Base-by-base conservation (phyloP, 2,888 invertebrate genomes). In the Neria commutata region DNA sequence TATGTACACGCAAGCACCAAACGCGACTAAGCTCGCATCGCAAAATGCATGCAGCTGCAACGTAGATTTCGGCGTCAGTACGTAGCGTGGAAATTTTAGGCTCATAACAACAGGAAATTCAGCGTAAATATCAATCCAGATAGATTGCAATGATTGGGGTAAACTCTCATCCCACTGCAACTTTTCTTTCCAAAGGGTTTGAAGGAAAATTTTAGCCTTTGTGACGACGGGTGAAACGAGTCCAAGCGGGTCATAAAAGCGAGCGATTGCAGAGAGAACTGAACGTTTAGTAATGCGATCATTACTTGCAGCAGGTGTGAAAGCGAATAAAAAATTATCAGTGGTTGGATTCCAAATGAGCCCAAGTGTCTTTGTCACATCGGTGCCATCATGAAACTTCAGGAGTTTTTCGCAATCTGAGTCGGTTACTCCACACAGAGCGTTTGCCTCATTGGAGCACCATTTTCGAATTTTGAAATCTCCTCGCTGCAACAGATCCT, bases 371-470 rank as follows among this genome's bases (percentile, higher is more conserved):
- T 48, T 50, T 14, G 37, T 34, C 3, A 21, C 14, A 3, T 25
- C 37, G 11, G 8, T 40, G 40, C 17, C 29, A 2, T 25, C 25
- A 16, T 48, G 4, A 26, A 48, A 48, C 8, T 48, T 26, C 10
- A 42, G 24, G 33, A 54, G 34, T 17, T 24, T 14, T 19, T 60
- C 48, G 14, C 16, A 17, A 24, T 56, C 56, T 21, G 47, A 3
- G 1, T 17, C 40, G 11, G 40, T 24, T 21, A 55, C 33, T 16
- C 42, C 33, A 24, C 16, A n/a, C 14, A 57, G 37, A 16, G 51
- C 29, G 14, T 29, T 11, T 21, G 33, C n/a, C 4, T 61, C 55
- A 46, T 55, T 61, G 14, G 58, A 58, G 49, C 48, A 53, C 49
- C 49, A 54, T 49, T 52, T 54, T 42, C 42, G 14, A 10, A 56